A percentile compares a stretch with the other conserved stretches of the same genome.
Conservation (phyloP, 2,888 invertebrate species). For the Hirtodrosophila confusa region DNA sequence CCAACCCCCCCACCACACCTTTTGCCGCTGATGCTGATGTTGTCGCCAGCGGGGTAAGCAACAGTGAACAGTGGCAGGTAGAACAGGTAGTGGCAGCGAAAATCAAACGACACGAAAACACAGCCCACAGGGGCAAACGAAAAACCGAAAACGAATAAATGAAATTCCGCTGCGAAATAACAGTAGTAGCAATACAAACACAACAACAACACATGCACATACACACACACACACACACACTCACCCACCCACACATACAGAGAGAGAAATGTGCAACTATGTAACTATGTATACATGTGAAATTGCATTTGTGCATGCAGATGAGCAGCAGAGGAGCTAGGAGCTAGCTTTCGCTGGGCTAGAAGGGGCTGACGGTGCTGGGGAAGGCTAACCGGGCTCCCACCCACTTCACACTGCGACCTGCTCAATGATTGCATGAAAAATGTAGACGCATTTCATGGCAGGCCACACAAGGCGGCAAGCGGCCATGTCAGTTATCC, state of each 20-base stretch:
- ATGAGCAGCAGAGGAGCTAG: slow-evolving; percentile 37
- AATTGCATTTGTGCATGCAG: slow-evolving; percentile 69
- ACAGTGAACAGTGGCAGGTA: slow-evolving; percentile 7
- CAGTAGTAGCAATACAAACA: slow-evolving; percentile 29
- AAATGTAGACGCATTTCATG: slow-evolving; percentile 54
- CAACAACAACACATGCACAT: slow-evolving; percentile 12
- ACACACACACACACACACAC: slow-evolving; percentile 25
- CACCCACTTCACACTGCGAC: not conserved
- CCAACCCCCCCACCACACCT: not conserved
- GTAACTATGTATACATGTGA: slow-evolving; percentile 51
- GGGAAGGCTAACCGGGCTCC: slow-evolving; percentile 2
- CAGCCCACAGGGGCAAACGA: slow-evolving; percentile 42
- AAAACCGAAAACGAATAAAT: slow-evolving; percentile 63
- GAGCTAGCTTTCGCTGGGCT: not conserved
- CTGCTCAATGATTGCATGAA: slow-evolving; percentile 52
- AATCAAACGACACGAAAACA: slow-evolving; percentile 55
- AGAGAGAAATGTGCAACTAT: slow-evolving; percentile 20
- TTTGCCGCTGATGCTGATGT: slow-evolving; percentile 12
- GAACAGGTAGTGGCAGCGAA: slow-evolving; percentile 39
- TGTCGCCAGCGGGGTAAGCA: slow-evolving; percentile 4
- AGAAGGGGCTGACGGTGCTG: not conserved
- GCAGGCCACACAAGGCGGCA: slow-evolving; percentile 28
- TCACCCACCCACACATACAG: slow-evolving; percentile 8
- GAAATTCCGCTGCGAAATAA: slow-evolving; percentile 61
- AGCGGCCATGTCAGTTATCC: slow-evolving; percentile 18